phyloP scores from a whole-genome alignment of 2,113 vertebrate genomes.

The Hystrix cristata region DNA sequence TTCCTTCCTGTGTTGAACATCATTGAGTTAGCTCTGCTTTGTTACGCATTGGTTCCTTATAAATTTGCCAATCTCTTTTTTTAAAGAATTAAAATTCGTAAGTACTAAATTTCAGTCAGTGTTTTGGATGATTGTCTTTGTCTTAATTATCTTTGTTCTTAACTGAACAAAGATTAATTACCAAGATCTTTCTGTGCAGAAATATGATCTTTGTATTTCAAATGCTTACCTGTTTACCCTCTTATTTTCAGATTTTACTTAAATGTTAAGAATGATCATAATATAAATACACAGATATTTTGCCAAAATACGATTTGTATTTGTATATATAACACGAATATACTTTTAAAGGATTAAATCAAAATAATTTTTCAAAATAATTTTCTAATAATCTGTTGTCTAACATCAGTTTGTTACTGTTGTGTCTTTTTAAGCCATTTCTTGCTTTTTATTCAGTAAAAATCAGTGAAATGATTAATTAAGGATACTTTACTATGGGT shows the following conservation, averaged over 20 bases:
- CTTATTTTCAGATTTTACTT: constrained; percentile 46
- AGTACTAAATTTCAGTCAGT: background rate
- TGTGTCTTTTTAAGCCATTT: background rate
- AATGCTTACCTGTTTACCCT: background rate
- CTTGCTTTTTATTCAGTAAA: constrained; percentile 3
- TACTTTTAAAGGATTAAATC: constrained; percentile 44
- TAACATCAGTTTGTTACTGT: background rate
- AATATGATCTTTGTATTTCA: background rate
- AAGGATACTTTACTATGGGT: constrained; percentile 15
- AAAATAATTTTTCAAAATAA: background rate
- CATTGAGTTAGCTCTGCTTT: background rate
- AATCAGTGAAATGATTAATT: background rate
- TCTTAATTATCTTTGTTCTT: constrained; percentile 35
- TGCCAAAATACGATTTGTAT: background rate
- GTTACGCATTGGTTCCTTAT: background rate
- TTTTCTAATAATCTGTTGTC: background rate
- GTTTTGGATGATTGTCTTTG: constrained; percentile 43
- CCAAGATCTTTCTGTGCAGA: background rate
- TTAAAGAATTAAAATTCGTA: constrained; percentile 32
- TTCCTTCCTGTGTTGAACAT: constrained; percentile 34
- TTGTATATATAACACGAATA: background rate
- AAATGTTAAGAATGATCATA: constrained; percentile 47
- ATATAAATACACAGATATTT: constrained; percentile 26
- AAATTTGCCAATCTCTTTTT: constrained; percentile 57
- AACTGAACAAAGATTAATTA: constrained; percentile 39